Evolutionary conservation across 2,113 vertebrate genomes (phyloP).

Genomic region (Galeopterus variegatus): DNA sequence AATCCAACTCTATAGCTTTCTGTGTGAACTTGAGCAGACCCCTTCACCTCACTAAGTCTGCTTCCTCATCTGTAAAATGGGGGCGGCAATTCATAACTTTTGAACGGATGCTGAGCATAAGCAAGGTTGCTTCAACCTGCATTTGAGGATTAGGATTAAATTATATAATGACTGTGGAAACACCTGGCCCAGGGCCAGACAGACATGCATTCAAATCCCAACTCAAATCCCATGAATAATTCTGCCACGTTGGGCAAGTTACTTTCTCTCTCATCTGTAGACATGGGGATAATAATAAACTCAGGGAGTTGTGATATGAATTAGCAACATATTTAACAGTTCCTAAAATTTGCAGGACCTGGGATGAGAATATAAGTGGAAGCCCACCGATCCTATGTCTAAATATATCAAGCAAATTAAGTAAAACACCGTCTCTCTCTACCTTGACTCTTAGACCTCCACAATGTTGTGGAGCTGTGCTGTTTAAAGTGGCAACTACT

Average conservation of each 20-base stretch:
- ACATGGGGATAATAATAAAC: background rate
- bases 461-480: background rate
- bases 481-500: rapidly evolving
- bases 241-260: background rate
- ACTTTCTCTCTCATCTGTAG: constrained; percentile 8
- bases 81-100: background rate
- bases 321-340: background rate
- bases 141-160: background rate
- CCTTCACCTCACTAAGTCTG: background rate
- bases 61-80: background rate
- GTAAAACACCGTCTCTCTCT: background rate
- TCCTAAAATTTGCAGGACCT: background rate
- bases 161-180: constrained; percentile 13
- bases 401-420: background rate
- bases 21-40: background rate
- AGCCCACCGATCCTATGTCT: background rate
- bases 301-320: background rate
- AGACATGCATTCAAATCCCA: background rate
- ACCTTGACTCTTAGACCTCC: background rate
- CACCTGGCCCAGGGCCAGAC: background rate
- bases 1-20: background rate
- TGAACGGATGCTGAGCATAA: too few relatives aligned
- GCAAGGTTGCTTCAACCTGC: background rate
- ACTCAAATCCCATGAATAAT: background rate
- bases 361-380: background rate